Conservation (phyloP, 1,140 invertebrate genomes). For the Drosophila pallidifrons region DNA sequence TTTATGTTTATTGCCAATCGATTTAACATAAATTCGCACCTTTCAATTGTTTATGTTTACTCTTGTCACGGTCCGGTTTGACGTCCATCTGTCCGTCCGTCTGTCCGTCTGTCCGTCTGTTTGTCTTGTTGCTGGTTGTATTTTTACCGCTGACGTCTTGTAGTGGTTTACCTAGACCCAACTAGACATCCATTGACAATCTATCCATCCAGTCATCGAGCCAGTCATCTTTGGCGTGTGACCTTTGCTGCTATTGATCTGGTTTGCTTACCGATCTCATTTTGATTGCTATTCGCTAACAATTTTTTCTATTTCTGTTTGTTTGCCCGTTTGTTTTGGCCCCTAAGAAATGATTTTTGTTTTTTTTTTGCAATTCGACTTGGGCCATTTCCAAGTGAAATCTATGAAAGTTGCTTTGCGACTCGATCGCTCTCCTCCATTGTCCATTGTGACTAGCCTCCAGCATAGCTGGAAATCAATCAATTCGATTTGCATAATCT, state of each 20-base stretch:
- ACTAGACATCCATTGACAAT: constrained; percentile 67
- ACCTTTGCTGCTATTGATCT: constrained; percentile 75
- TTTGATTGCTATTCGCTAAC: constrained; percentile 29
- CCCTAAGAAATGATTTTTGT: constrained; percentile 41
- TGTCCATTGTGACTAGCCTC: constrained; percentile 26
- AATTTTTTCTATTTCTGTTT: not conserved
- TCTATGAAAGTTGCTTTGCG: constrained; percentile 72
- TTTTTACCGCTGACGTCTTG: constrained; percentile 58
- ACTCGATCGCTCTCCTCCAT: constrained; percentile 14
- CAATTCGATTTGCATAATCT: constrained; percentile 22
- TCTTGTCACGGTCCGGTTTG: constrained; percentile 25
- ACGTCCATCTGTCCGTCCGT: constrained; percentile 27
- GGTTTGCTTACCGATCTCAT: constrained; percentile 53
- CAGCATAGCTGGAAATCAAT: constrained; percentile 40
- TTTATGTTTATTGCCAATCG: constrained; percentile 67
- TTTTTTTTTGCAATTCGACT: constrained; percentile 21
- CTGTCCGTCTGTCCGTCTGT: constrained; percentile 15
- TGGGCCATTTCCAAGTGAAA: constrained; percentile 82
- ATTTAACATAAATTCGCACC: constrained; percentile 81
- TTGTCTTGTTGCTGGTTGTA: constrained; percentile 36
- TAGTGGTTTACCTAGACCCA: constrained; percentile 82
- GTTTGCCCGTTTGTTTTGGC: constrained; percentile 39
- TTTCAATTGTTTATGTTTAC: constrained; percentile 76
- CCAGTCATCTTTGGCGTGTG: constrained; percentile 36
- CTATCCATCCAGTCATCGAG: constrained; percentile 50